Evolutionary conservation across 37 sponge, comb jelly and placozoan species (phyloP).

Genomic region (Eunapius fragilis): DNA sequence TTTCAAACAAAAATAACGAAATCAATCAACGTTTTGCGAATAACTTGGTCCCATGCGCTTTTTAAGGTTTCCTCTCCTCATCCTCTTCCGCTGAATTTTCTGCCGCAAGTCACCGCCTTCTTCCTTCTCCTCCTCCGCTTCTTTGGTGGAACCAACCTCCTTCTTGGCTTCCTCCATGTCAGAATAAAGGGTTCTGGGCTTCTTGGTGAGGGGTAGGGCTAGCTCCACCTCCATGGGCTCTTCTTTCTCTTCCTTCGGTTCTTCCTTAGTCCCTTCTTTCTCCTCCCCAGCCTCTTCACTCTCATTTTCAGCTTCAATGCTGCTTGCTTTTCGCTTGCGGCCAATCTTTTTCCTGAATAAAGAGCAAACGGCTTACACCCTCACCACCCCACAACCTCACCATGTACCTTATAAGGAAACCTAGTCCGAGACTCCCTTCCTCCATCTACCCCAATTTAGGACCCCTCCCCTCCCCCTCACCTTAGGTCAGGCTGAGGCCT

Average conservation of each 20-base stretch:
- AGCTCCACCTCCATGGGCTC: background rate
- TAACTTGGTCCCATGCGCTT: background rate
- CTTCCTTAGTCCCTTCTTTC: background rate
- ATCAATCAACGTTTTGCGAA: background rate
- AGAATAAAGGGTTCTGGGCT: conserved; percentile 9
- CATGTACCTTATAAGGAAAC: too few relatives aligned
- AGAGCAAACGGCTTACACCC: too few relatives aligned
- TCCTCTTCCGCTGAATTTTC: background rate
- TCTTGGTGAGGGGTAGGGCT: background rate
- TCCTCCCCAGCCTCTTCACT: background rate
- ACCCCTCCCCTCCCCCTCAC: too few relatives aligned
- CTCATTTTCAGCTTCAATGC: too few relatives aligned
- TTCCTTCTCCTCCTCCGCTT: background rate
- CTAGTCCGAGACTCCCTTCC: too few relatives aligned
- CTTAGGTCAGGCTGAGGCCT: too few relatives aligned
- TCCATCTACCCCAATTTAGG: too few relatives aligned
- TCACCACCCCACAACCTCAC: too few relatives aligned
- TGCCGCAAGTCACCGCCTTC: background rate
- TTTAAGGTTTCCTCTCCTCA: background rate
- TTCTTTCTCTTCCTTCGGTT: background rate
- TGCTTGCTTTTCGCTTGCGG: too few relatives aligned
- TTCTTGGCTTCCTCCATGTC: background rate
- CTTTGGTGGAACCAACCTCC: too few relatives aligned
- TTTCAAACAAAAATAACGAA: too few relatives aligned
- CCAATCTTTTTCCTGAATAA: too few relatives aligned